Evolutionary conservation across 2,113 vertebrate genomes (phyloP).

Genomic region (Malurus melanocephalus): DNA sequence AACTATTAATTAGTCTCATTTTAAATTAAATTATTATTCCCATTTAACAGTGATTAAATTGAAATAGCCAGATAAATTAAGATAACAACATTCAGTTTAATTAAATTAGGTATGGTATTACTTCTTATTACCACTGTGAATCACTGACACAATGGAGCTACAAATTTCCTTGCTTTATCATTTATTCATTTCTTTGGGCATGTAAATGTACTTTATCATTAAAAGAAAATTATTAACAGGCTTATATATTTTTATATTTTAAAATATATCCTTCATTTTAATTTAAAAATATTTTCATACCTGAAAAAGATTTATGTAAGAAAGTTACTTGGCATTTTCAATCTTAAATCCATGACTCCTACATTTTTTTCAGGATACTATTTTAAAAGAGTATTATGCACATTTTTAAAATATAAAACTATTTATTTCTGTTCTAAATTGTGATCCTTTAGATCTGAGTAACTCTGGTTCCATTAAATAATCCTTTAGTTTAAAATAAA

Average conservation of each 20-base stretch:
- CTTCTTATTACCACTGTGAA: slow-evolving; percentile 41
- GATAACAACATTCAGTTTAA: slow-evolving; percentile 52
- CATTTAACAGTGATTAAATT: slow-evolving; percentile 64
- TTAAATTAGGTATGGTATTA: slow-evolving; percentile 61
- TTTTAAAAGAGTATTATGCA: background rate
- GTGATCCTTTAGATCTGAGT: background rate
- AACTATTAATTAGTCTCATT: slow-evolving; percentile 60
- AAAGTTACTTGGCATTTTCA: background rate
- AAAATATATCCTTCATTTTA: background rate
- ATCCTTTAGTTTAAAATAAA: background rate
- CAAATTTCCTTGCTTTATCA: background rate
- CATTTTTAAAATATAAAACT: background rate
- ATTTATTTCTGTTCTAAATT: background rate
- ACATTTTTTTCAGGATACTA: background rate
- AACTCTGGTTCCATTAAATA: background rate
- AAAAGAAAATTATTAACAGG: background rate
- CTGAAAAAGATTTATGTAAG: background rate
- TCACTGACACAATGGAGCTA: background rate
- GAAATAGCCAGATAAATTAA: slow-evolving; percentile 56
- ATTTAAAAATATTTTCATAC: background rate
- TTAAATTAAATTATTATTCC: slow-evolving; percentile 63
- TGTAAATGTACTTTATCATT: background rate
- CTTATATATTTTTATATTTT: background rate
- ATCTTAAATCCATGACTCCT: background rate
- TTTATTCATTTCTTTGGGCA: background rate